Base-by-base conservation (phyloP, 1,140 invertebrate species). In the Bombus pascuorum region DNA sequence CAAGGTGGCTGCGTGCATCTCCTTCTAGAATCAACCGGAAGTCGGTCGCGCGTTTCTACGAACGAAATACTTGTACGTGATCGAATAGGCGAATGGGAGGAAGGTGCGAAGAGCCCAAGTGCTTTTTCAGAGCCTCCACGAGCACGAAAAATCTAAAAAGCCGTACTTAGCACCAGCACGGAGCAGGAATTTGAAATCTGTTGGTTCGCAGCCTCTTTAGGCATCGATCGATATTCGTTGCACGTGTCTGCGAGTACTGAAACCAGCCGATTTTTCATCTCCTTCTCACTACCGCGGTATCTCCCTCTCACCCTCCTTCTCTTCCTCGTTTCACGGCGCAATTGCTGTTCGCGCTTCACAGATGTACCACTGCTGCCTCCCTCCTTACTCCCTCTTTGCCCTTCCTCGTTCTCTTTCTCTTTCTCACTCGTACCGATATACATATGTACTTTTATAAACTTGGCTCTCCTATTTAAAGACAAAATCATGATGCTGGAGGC, bases 401-500 rank as follows among this genome's bases (percentile, higher is more conserved):
- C 37, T 65, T 53, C 42, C 32, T 59, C 71, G 22, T 57, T 75
- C 57, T 53, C 81, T 34, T 39, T n/a, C 32, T 25, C 32, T 57
- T 1, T 59, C 53, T 28, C 2, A 13, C 18, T 13, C 34, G 13
- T 22, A 22, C 18, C 15, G 8, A 3, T 8, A 1, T 53, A 71
- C 42, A 3, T 18, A 25, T 28, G 42, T n/a, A 8, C 1, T 8
- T 34, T 32, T 66, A 66, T 65, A 32, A 42, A 15, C 70, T 59
- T 65, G 53, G 28, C 44, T 78, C 83, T 89, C 42, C 74, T 85
- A 76, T 87, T 93, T 94, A 71, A 92, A 97, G 97, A 94, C 82
- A 94, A 96, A 65, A 94, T 97, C 42, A 96, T 97, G 94, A 98
- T 99, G 97, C 95, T 99, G 76, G 98, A 99, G 95, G 98, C 97